Evolutionary conservation across 2,888 invertebrate genomes (phyloP), one percentile per base, ranked within the genome.

Genomic region (Acrobasis suavella): DNA sequence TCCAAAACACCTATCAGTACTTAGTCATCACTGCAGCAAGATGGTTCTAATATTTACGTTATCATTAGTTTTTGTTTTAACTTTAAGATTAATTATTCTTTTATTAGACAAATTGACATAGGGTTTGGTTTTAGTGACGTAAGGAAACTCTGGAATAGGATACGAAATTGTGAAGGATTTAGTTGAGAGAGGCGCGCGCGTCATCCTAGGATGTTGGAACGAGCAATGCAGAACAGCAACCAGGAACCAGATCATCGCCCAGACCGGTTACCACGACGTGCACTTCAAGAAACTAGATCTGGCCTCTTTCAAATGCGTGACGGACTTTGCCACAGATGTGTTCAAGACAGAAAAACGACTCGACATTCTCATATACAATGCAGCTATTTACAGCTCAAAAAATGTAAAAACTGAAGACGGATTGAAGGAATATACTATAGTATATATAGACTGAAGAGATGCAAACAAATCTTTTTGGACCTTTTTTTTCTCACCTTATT

Each of bases 401-500:
- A 81, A 90, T 60, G 74, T 78, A 51, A 85, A 84, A 71, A 94
- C 95, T 2, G 91, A 93, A 75, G 95, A 95, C 73, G 95, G 94
- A 0, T 81, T 95, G n/a, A n/a, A n/a, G n/a, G n/a, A n/a, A n/a
- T n/a, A n/a, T n/a, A n/a, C n/a, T n/a, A n/a, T n/a, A n/a, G n/a
- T n/a, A n/a, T n/a, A n/a, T n/a, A n/a, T n/a, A n/a, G n/a, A 51
- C 93, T 94, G 73, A 86, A 2, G 93, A 89, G 8, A 93, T 94
- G 89, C 95, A 95, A 67, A 89, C 73, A 0, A 86, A 86, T 61
- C 93, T 95, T 76, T 94, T 95, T 70, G 95, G 95, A 8, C 95
- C 94, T 1, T 96, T 96, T n/a, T 77, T 85, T 96, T n/a, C 83
- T 96, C 51, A 95, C 95, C 0, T 83, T 96, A 12, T 85, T 96